A percentile compares a stretch with the other conserved stretches of the same genome.
These are phyloP conservation scores for Drosophila willistoni DNA, from an alignment of 1,140 invertebrate genomes.

Conservation along the genomic window DNA sequence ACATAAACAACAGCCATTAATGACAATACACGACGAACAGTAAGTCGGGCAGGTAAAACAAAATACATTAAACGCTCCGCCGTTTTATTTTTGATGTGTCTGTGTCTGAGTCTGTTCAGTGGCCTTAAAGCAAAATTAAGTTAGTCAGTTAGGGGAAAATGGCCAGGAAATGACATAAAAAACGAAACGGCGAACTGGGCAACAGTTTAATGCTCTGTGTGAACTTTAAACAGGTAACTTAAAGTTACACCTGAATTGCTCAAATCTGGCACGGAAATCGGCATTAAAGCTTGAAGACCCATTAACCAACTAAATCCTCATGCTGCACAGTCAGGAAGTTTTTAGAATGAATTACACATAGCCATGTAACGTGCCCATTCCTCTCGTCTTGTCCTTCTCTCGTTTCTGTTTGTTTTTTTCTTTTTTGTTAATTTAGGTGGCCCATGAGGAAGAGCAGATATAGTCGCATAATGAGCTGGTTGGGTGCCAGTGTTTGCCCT, in stretches of 20 bases:
- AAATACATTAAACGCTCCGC: constrained; percentile 15
- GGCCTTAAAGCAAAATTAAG: constrained; percentile 65
- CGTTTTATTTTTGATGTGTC: constrained; percentile 58
- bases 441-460: constrained; percentile 7
- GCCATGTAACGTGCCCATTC: not conserved
- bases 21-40: constrained; percentile 17
- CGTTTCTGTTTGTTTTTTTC: not conserved
- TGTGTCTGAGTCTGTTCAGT: constrained; percentile 9
- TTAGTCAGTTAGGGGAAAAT: constrained; percentile 40
- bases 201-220: not conserved
- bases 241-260: not conserved
- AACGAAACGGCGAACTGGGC: constrained; percentile 23
- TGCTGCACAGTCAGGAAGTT: constrained; percentile 3
- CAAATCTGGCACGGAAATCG: not conserved
- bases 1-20: constrained; percentile 57
- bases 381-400: not conserved
- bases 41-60: constrained; percentile 48
- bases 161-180: constrained; percentile 42
- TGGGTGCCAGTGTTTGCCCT: constrained; percentile 32
- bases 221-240: not conserved
- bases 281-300: not conserved
- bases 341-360: constrained; percentile 3
- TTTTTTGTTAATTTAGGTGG: constrained; percentile 11
- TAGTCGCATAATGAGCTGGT: constrained; percentile 9
- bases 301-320: not conserved